These are phyloP conservation scores for Eucera pruinosa DNA, from an alignment of 2,888 invertebrate species.

Conservation along the genomic window DNA sequence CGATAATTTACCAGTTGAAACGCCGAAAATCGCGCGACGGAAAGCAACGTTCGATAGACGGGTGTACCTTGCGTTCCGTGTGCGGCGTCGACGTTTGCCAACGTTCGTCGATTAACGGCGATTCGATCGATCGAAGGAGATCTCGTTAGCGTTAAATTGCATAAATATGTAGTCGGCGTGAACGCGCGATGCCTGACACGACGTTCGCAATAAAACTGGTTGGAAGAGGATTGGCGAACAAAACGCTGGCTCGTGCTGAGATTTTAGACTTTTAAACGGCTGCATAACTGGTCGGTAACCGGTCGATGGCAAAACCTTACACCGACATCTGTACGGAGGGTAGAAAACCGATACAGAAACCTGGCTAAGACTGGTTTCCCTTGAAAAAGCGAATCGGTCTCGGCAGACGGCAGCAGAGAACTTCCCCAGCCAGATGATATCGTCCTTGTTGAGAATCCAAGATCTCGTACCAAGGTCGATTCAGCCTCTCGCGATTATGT, in stretches of 20 bases:
- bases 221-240: neutral
- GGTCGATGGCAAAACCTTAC: slow-evolving; percentile 59
- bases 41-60: no score
- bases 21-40: no score
- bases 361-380: slow-evolving; percentile 72
- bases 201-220: slow-evolving; percentile 18
- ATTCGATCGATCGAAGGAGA: neutral
- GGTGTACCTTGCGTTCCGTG: no score
- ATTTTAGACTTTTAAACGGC: slow-evolving; percentile 41
- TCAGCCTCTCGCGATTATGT: slow-evolving; percentile 30
- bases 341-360: slow-evolving; percentile 58
- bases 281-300: slow-evolving; percentile 58
- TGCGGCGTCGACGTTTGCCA: no score
- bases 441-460: slow-evolving; percentile 72
- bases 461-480: slow-evolving; percentile 66
- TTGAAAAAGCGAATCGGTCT: slow-evolving; percentile 66
- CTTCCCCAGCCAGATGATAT: slow-evolving; percentile 32
- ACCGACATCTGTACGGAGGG: slow-evolving; percentile 58
- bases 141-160: neutral
- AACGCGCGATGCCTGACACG: slow-evolving; percentile 23
- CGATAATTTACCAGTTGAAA: no score
- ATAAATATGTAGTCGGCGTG: no score
- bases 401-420: slow-evolving; percentile 45
- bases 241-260: slow-evolving; percentile 38
- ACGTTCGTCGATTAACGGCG: neutral